Base-by-base conservation (phyloP, 1,140 invertebrate genomes). In the Aphis gossypii region DNA sequence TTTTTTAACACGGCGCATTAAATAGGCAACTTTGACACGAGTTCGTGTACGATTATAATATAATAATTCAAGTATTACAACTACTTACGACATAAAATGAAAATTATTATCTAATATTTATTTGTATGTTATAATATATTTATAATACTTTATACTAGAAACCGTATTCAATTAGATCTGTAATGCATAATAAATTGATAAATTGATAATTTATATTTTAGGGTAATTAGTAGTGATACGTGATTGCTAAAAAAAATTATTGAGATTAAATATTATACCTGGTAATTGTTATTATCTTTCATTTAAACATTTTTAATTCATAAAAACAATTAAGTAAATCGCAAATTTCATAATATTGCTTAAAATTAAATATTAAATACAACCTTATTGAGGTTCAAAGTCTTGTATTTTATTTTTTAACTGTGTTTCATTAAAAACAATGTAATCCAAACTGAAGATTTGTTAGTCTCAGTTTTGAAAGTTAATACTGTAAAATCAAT, bases 11-110 rank as follows among this genome's bases (percentile, higher is more conserved):
- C n/a, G 88, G 88, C 88, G 88, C 23, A 35, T 54, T 4, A 1
- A 11, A 30, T 90, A 90, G 88, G 35, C 88, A 56, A 90, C 38
- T 90, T 56, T 90, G 54, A 90, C 56, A 90, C 88, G 11, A 0
- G 7, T 23, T 20, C 23, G 51, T 90, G n/a, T 90, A 25, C 88
- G 25, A n/a, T 76, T n/a, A 83, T 14, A 38, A 38, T 7, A 38
- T 82, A 83, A 38, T 38, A 38, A 21, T 38, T 83, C 23, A 76
- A n/a, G 0, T n/a, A 76, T 76, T 6, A 5, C 30, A 5, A 23
- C 54, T 6, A 54, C 9, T 60, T n/a, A n/a, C 5, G 4, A 76
- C n/a, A n/a, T n/a, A 76, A 76, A 76, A n/a, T 30, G n/a, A n/a
- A n/a, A 11, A 35, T 14, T 76, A 76, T 76, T 5, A 54, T 76